A percentile compares a stretch with the other conserved stretches of the same genome.
Conservation (phyloP, 1,140 invertebrate genomes). For the Drosophila kanapiae region DNA sequence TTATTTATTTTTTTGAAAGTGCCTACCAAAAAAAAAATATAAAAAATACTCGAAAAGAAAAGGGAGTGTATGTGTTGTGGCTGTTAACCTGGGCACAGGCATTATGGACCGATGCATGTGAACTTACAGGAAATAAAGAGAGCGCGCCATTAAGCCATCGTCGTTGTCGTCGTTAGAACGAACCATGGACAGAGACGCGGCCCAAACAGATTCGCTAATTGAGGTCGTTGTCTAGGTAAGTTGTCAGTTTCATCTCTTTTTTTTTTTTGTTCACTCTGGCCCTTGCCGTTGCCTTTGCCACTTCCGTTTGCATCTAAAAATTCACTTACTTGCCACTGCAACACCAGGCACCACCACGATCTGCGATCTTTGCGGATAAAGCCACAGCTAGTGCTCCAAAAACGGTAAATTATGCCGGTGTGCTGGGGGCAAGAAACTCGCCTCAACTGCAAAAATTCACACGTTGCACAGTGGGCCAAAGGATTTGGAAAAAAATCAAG, state of each 20-base stretch:
- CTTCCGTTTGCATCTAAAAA: conserved; percentile 52
- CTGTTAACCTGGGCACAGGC: conserved; percentile 37
- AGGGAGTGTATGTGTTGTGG: conserved; percentile 16
- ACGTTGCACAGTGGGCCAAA: conserved; percentile 41
- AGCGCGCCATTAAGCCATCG: conserved; percentile 71
- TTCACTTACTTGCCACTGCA: conserved; percentile 21
- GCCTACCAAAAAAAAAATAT: conserved; percentile 13
- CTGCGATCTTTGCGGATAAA: conserved; percentile 33
- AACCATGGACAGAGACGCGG: conserved; percentile 57
- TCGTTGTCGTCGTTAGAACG: conserved; percentile 56
- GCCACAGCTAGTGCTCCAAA: conserved; percentile 46
- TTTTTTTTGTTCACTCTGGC: background rate
- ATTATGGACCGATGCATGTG: conserved; percentile 64
- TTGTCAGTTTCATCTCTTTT: conserved; percentile 43
- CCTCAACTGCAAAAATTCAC: conserved; percentile 32
- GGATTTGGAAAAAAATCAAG: background rate
- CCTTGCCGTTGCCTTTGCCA: conserved; percentile 20
- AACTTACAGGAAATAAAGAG: conserved; percentile 74
- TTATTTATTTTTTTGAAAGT: conserved; percentile 22
- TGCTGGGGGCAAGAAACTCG: conserved; percentile 40
- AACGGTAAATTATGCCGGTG: conserved; percentile 82
- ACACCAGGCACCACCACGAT: conserved; percentile 12
- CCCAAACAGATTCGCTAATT: conserved; percentile 74
- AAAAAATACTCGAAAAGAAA: conserved; percentile 3
- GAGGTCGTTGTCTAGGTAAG: conserved; percentile 78